These are phyloP conservation scores for Panagrolaimus sp. DNA, from an alignment of 1,140 invertebrate genomes.

Conservation along the genomic window DNA sequence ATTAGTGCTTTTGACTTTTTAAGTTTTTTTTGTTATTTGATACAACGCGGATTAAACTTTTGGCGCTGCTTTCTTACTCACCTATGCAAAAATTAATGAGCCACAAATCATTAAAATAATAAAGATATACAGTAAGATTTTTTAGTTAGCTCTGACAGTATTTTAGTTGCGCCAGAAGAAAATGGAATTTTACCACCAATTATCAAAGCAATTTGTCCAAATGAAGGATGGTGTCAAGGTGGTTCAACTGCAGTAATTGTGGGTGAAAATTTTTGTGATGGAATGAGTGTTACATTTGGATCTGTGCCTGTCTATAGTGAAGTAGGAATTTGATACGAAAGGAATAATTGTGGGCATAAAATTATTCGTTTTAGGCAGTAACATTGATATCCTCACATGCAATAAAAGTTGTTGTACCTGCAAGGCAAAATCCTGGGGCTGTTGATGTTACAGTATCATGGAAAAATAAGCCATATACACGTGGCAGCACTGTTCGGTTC, in stretches of 20 bases:
- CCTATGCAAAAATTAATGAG: no score
- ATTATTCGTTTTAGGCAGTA: conserved; percentile 46
- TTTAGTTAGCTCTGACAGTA: neutral
- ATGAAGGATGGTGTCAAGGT: conserved; percentile 90
- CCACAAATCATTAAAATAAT: no score
- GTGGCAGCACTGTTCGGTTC: conserved; percentile 89
- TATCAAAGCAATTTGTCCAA: conserved; percentile 96
- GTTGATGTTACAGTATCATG: conserved; percentile 97
- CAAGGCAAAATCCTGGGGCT: conserved; percentile 90
- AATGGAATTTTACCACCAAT: conserved; percentile 74
- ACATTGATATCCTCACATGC: conserved; percentile 95
- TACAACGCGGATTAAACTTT: no score
- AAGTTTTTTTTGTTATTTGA: no score
- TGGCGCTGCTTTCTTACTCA: no score
- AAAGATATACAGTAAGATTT: no score
- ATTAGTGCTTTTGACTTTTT: no score
- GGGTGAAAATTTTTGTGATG: conserved; percentile 99
- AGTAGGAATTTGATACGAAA: conserved; percentile 50
- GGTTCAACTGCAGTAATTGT: conserved; percentile 96
- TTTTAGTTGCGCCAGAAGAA: conserved; percentile 58
- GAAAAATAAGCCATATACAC: conserved; percentile 98
- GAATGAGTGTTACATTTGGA: conserved; percentile 95
- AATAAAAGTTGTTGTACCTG: conserved; percentile 93
- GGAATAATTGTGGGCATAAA: neutral
- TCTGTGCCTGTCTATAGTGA: conserved; percentile 99